Percentiles rank a stretch among this genome's conserved stretches.
Conservation (phyloP, 2,797 vertebrate genomes). For the Perdix hodgsoniae region DNA sequence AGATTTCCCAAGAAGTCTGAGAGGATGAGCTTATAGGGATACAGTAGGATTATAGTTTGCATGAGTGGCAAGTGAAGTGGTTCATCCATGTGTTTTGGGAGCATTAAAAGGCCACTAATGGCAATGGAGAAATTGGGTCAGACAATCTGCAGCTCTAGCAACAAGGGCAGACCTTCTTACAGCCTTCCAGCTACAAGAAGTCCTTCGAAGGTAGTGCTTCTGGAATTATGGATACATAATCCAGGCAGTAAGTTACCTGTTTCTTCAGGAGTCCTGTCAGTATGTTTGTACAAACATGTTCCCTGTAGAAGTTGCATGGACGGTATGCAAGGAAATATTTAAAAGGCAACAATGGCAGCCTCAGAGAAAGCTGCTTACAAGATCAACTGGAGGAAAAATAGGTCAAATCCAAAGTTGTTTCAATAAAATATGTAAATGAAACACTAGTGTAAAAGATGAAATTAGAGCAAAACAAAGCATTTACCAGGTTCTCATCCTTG, state of each 20-base stretch:
- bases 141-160: not conserved
- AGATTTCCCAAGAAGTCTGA: not conserved
- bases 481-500: not conserved
- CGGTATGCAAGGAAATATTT: not conserved
- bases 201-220: not conserved
- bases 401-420: not conserved
- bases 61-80: conserved; percentile 31
- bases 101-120: conserved; percentile 33
- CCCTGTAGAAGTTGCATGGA: not conserved
- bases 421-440: not conserved
- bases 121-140: conserved; percentile 46
- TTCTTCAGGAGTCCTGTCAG: not conserved
- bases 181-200: not conserved
- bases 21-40: not conserved
- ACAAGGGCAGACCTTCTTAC: not conserved
- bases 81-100: conserved; percentile 1
- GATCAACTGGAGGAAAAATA: not conserved
- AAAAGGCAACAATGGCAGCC: not conserved
- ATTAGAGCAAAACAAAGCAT: not conserved
- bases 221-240: not conserved
- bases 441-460: not conserved
- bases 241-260: rapidly evolving
- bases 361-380: not conserved
- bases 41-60: not conserved
- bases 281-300: not conserved